Base-by-base conservation (phyloP, 2,113 vertebrate genomes). In the Aptenodytes patagonicus region DNA sequence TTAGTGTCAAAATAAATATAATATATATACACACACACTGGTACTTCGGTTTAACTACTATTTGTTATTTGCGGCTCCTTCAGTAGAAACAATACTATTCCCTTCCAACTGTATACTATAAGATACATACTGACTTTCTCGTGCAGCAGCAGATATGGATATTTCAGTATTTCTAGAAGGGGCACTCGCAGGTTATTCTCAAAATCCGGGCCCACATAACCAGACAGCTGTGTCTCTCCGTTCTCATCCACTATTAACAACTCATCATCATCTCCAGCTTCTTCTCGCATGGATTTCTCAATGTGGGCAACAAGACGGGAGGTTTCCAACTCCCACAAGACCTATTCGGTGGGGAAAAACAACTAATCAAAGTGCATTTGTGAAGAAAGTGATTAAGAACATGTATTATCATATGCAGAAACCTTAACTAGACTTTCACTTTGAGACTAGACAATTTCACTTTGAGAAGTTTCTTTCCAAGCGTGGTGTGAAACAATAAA, bases 141-240 rank as follows among this genome's bases (percentile, higher is more conserved):
- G n/a, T 98, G 95, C 25, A 98, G 95, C 73, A 99, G 97, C 70
- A 99, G 83, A 11, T 99, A 99, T 0, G 99, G 99, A 4, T 98
- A 99, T 87, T 98, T 99, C 89, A 99, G 96, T 25, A 99, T 97
- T 94, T 99, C 99, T n/a, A 98, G 87, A 71, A 99, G 95, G 6
- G 99, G 98, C 54, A 98, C 98, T 15, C 98, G 96, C 26, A 99
- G 86, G 58, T 97, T 93, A 60, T 98, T 98, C 83, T 98, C 98
- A 95, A 98, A 98, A 44, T 98, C 98, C 3, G 98, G 97, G 29
- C 98, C 98, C 14, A 97, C 95, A 3, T 95, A 97, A 38, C 97
- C 98, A n/a, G 96, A 95, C 3, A 98, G 95, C 2, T 93, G 98
- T 2, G 96, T 97, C 75, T 98, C 98, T 21, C 98, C 97, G 10